Conservation (phyloP, 1,140 invertebrate genomes). For the Ridgeia piscesae region DNA sequence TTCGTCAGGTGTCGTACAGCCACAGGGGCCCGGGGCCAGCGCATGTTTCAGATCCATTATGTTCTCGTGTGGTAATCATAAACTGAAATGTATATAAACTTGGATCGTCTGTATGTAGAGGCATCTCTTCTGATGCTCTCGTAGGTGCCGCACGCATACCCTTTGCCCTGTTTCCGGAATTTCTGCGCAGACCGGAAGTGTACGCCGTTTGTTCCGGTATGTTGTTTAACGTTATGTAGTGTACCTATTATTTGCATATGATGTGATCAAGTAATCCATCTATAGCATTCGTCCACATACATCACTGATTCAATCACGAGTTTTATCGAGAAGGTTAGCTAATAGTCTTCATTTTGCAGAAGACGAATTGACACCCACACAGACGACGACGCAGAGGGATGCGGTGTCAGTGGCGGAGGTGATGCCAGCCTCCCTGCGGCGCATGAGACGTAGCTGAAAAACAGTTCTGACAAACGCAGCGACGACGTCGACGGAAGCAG, state of each 20-base stretch:
- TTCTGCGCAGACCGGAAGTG: too few relatives aligned
- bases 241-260: not conserved
- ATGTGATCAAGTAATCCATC: not conserved
- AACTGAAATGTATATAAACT: not conserved
- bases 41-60: not conserved
- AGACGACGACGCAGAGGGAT: not conserved
- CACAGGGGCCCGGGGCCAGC: not conserved
- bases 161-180: too few relatives aligned
- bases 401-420: not conserved
- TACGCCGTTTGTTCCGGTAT: not conserved
- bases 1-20: not conserved
- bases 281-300: not conserved
- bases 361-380: not conserved
- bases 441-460: not conserved
- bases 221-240: not conserved
- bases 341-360: not conserved
- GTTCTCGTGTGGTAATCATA: not conserved
- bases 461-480: not conserved
- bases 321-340: not conserved
- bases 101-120: not conserved
- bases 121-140: not conserved
- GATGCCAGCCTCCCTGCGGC: not conserved
- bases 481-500: not conserved
- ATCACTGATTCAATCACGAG: not conserved
- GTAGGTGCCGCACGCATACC: not conserved